These are phyloP conservation scores for Pammene aurita DNA, from an alignment of 2,888 invertebrate genomes.

Conservation along the genomic window DNA sequence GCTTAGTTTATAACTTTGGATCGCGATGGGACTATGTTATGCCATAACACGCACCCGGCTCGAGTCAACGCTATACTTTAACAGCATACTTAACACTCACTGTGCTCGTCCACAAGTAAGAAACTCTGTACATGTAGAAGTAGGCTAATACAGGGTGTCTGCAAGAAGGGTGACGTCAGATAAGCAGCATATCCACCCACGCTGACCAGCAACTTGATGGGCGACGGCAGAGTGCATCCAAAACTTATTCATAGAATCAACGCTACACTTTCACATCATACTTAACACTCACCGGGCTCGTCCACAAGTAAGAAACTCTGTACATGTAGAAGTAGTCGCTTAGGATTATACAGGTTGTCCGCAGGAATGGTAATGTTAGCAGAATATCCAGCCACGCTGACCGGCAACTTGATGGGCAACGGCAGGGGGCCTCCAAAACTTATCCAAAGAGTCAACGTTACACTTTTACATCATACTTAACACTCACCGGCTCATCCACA, in stretches of 20 bases:
- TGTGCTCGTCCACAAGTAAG: slow-evolving; percentile 88
- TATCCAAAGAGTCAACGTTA: slow-evolving; percentile 90
- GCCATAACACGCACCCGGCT: no score
- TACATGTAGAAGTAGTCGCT: slow-evolving; percentile 86
- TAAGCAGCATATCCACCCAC: slow-evolving; percentile 82
- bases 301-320: slow-evolving; percentile 89
- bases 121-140: slow-evolving; percentile 87
- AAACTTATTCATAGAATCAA: no score
- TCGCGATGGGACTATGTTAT: no score
- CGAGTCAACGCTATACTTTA: slow-evolving; percentile 84
- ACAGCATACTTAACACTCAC: slow-evolving; percentile 54
- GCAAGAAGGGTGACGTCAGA: slow-evolving; percentile 58
- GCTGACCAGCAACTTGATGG: slow-evolving; percentile 62
- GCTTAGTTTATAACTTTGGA: no score
- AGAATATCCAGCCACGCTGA: slow-evolving; percentile 83
- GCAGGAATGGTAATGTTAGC: slow-evolving; percentile 57
- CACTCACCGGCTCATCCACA: slow-evolving; percentile 86
- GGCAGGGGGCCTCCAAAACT: slow-evolving; percentile 93
- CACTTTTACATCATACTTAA: slow-evolving; percentile 55
- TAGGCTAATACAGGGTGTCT: slow-evolving; percentile 55
- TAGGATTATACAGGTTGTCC: slow-evolving; percentile 39
- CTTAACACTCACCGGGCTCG: slow-evolving; percentile 76
- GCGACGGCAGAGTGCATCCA: slow-evolving; percentile 83
- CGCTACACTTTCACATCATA: no score
- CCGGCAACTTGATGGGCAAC: slow-evolving; percentile 78